Conservation (phyloP, 1,140 invertebrate species). For the Trichogramma pretiosum region DNA sequence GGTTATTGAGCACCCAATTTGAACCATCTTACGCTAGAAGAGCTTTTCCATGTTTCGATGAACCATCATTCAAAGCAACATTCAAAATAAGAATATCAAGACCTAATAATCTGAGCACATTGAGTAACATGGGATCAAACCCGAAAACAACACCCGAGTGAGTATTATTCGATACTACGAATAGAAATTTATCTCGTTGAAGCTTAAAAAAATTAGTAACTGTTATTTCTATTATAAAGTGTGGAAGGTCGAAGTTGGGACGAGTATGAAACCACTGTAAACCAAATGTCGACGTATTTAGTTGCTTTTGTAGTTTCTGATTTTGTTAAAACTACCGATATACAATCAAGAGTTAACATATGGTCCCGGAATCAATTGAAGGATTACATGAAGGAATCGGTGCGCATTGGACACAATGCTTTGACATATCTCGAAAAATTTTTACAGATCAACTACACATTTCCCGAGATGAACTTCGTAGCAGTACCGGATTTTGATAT, state of each 20-base stretch:
- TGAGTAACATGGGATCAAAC: slow-evolving; percentile 44
- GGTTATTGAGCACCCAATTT: slow-evolving; percentile 70
- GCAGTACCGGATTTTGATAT: slow-evolving; percentile 55
- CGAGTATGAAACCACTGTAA: slow-evolving; percentile 54
- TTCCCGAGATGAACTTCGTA: slow-evolving; percentile 59
- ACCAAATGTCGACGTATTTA: slow-evolving; percentile 80
- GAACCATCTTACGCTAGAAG: slow-evolving; percentile 69
- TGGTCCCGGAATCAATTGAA: slow-evolving; percentile 53
- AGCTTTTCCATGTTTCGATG: slow-evolving; percentile 86
- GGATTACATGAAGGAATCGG: slow-evolving; percentile 47
- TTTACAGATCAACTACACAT: slow-evolving; percentile 30
- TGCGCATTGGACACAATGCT: slow-evolving; percentile 43
- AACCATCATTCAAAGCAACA: slow-evolving; percentile 73
- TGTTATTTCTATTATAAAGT: slow-evolving; percentile 7
- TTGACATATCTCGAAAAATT: slow-evolving; percentile 32
- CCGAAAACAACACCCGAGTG: background rate
- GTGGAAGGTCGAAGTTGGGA: slow-evolving; percentile 45
- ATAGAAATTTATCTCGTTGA: no score
- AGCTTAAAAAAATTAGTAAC: background rate
- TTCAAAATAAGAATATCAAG: slow-evolving; percentile 59
- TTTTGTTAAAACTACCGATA: slow-evolving; percentile 6
- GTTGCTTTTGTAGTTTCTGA: slow-evolving; percentile 60
- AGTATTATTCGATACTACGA: no score
- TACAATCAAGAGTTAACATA: slow-evolving; percentile 25
- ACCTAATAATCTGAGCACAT: slow-evolving; percentile 31